phyloP scores from a whole-genome alignment of 2,113 vertebrate genomes.

The Anseranas semipalmata region DNA sequence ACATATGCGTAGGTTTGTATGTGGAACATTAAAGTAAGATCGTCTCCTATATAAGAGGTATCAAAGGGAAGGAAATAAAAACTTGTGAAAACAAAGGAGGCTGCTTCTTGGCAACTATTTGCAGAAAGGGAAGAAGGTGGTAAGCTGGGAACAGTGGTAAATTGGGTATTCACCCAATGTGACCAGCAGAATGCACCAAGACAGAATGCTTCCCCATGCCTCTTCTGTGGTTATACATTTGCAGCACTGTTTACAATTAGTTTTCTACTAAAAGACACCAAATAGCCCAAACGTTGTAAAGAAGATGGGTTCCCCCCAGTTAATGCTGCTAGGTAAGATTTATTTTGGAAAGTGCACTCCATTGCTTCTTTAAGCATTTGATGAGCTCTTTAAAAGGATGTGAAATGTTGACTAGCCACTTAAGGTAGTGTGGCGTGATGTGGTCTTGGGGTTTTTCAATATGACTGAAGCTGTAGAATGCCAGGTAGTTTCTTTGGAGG shows the following conservation, averaged over 20 bases:
- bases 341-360: neutral
- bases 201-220: neutral
- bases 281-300: neutral
- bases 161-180: neutral
- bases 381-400: rapidly evolving
- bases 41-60: neutral
- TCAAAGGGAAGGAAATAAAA: neutral
- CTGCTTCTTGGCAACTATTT: neutral
- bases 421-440: neutral
- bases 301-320: neutral
- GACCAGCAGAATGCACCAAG: neutral
- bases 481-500: neutral
- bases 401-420: neutral
- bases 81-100: neutral
- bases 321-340: neutral
- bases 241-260: neutral
- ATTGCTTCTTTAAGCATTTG: neutral
- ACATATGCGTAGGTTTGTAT: neutral
- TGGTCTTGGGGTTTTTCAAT: neutral
- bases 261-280: neutral
- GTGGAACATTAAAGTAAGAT: neutral
- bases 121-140: neutral
- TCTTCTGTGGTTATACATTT: neutral
- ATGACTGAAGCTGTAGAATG: neutral
- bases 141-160: neutral